Base-by-base conservation (phyloP, 2,888 invertebrate species). In the Torymus tubicola region DNA sequence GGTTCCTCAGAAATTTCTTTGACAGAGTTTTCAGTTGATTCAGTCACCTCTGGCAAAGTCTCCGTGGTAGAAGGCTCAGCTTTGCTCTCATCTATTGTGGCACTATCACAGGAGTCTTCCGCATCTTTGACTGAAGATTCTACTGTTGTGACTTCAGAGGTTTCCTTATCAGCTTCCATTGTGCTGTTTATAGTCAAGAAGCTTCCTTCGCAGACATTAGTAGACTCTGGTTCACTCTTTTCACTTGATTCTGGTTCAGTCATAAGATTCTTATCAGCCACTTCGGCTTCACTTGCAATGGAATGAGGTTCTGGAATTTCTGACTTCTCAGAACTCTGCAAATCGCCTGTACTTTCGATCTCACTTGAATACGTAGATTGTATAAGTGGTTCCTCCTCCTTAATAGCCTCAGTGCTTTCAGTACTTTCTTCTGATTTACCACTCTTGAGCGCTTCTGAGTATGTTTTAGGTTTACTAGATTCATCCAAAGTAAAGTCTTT, bases 401-500 rank as follows among this genome's bases (percentile, higher is more conserved):
- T 80, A 13, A 11, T 74, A 57, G 60, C 2, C 64, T 84, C 83
- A 55, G 31, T 42, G 61, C 31, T 80, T 24, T 81, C 75, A 50
- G 53, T 16, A 60, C 31, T 73, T 60, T 75, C 74, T 57, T 80
- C 75, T 21, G 76, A 11, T 14, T 74, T 79, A 13, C 13, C 53
- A 72, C 16, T 18, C 53, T 70, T 58, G 16, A 65, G 18, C 13
- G 21, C 76, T 65, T 82, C 72, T 1, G 76, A 67, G 24, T 79
- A 79, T 31, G 68, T 50, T 68, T 86, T 86, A 1, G 83, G 58
- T 4, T 82, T 65, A 53, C 86, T 86, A 50, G 55, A 83, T 16
- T 86, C 86, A n/a, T 80, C 83, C 3, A 84, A 81, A 2, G 84
- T 85, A 61, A 90, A 90, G 65, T 89, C 89, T 78, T 89, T 90